Evolutionary conservation across 2,113 vertebrate species (phyloP).

Genomic region (Rhombomys opimus): DNA sequence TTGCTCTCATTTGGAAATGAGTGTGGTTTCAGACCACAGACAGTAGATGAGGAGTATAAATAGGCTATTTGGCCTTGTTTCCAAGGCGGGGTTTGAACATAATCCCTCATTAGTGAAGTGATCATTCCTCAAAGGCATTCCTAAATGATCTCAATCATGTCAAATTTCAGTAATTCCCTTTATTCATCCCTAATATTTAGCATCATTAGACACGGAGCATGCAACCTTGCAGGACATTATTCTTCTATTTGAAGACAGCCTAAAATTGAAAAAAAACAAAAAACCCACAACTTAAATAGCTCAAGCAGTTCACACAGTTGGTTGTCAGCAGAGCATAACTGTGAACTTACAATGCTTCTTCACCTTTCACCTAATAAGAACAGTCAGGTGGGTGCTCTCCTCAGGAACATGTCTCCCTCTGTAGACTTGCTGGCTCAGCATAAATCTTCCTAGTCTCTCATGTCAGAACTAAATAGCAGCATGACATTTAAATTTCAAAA

Average conservation of each 20-base stretch:
- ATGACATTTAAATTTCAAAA: slow-evolving; percentile 52
- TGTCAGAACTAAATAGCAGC: slow-evolving; percentile 31
- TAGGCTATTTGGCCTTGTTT: background rate
- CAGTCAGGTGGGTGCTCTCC: background rate
- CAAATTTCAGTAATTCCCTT: background rate
- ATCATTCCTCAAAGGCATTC: background rate
- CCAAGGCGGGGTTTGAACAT: slow-evolving; percentile 8
- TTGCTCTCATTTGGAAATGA: background rate
- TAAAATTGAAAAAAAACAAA: background rate
- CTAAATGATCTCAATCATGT: background rate
- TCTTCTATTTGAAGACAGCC: background rate
- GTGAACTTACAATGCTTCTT: background rate
- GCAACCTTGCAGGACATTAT: background rate
- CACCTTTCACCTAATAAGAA: background rate
- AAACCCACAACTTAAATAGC: background rate
- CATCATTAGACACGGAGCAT: background rate
- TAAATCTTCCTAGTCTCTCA: background rate
- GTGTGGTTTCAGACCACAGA: background rate
- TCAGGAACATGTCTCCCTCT: background rate
- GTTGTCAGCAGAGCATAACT: background rate
- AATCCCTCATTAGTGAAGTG: slow-evolving; percentile 9
- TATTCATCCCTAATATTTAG: background rate
- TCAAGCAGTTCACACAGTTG: background rate
- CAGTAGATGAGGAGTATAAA: background rate
- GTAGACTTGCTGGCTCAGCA: background rate